phyloP scores from a whole-genome alignment of 1,140 invertebrate species.

The Galleria mellonella region DNA sequence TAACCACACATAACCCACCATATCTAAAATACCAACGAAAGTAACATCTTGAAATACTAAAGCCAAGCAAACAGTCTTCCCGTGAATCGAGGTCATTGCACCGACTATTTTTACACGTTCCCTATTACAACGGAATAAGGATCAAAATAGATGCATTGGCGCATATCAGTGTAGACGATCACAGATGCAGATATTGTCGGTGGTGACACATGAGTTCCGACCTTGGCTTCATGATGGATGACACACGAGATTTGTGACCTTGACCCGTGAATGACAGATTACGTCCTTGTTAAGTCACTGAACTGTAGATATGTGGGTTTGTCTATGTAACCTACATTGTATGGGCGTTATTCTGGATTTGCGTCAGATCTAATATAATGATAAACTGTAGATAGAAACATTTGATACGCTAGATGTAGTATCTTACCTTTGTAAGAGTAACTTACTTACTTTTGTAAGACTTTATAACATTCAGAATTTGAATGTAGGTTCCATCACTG shows the following conservation, averaged over 20 bases:
- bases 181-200: constrained; percentile 63
- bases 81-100: constrained; percentile 50
- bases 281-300: constrained; percentile 63
- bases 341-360: too few species aligned
- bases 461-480: too few species aligned
- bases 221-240: constrained; percentile 35
- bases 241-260: constrained; percentile 38
- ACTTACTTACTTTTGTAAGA: too few species aligned
- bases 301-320: constrained; percentile 41
- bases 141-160: constrained; percentile 26
- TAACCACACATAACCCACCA: constrained; percentile 9
- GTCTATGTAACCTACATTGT: constrained; percentile 5
- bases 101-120: constrained; percentile 40
- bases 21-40: constrained; percentile 44
- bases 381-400: too few species aligned
- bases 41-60: constrained; percentile 45
- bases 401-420: too few species aligned
- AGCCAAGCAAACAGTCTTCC: constrained; percentile 23
- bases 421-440: too few species aligned
- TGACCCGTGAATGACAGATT: constrained; percentile 61
- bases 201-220: constrained; percentile 38
- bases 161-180: constrained; percentile 61
- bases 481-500: too few species aligned
- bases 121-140: constrained; percentile 39
- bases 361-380: too few species aligned